These are phyloP conservation scores for Gymnopithys bicolor DNA, from an alignment of 2,797 vertebrate species.

Conservation along the genomic window DNA sequence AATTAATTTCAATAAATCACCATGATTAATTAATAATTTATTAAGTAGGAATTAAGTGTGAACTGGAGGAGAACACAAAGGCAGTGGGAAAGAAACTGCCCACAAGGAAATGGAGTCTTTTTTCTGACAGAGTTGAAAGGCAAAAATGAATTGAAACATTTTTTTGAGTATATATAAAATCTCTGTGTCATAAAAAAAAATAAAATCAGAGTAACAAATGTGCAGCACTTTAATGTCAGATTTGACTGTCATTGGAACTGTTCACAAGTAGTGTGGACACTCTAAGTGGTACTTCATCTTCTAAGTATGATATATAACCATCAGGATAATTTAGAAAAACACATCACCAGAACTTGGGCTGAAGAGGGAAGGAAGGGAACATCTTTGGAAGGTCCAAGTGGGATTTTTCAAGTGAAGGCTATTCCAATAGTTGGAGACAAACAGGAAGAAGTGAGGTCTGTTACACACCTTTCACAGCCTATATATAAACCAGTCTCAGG, in stretches of 20 bases:
- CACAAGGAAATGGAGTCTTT: neutral
- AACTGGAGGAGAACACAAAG: neutral
- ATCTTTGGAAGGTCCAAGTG: constrained; percentile 58
- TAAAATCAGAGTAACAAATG: constrained; percentile 60
- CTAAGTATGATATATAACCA: constrained; percentile 66
- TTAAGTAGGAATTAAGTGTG: neutral
- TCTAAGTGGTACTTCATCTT: constrained; percentile 64
- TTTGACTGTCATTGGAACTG: constrained; percentile 66
- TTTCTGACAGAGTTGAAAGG: neutral
- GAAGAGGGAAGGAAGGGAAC: constrained; percentile 42
- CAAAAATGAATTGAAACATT: constrained; percentile 7
- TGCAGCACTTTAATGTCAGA: constrained; percentile 75
- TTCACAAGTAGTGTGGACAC: constrained; percentile 68
- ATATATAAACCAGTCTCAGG: constrained; percentile 46
- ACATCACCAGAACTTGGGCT: constrained; percentile 58
- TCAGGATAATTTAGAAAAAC: constrained; percentile 68
- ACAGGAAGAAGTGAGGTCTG: constrained; percentile 44
- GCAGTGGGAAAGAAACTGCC: neutral
- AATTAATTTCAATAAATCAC: neutral
- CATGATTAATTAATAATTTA: constrained; percentile 17
- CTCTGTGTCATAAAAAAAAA: neutral
- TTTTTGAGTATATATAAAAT: constrained; percentile 24
- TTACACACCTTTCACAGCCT: constrained; percentile 44
- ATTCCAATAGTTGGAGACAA: constrained; percentile 51
- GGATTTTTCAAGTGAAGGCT: constrained; percentile 55